Base-by-base conservation (phyloP, 2,113 vertebrate genomes). In the Pachycephala philippinensis region DNA sequence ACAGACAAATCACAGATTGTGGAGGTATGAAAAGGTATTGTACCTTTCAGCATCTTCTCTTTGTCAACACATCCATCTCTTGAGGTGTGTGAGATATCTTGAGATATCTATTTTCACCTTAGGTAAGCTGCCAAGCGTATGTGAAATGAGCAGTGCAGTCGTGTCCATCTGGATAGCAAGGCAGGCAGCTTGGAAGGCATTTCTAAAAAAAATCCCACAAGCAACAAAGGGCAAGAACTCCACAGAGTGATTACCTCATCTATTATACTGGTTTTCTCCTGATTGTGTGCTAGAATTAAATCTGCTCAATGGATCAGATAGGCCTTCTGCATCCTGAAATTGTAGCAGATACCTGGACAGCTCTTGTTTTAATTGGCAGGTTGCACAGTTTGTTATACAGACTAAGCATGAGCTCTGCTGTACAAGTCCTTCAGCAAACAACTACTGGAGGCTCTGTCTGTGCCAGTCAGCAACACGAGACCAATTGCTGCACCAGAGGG, bases 21-120 rank as follows among this genome's bases (percentile, higher is more conserved):
- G 56, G 47, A 84, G 78, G 31, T 61, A 84, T 47, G 50, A 86
- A 89, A 93, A 92, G 70, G 9, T 86, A 57, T 59, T 77, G 68
- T 90, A 90, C 86, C 72, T 93, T 90, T 87, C 75, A 93, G 42
- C 72, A 84, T 63, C 83, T 90, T 39, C 52, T 95, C 64, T 26
- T 70, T 90, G 83, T 95, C 94, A 93, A 89, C 89, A 84, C 56
- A 84, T 56, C 27, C 35, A n/a, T 89, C 27, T 90, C 47, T 64
- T 93, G 76, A 92, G 85, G 76, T 71, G 64, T 84, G 47, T 74
- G 93, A 88, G 76, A 84, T 70, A 35, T 52, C 76, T 52, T 59
- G 56, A 96, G 80, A 54, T 59, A 66, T 6, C 76, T 78, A 92
- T 95, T 95, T 96, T 93, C 91, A 92, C 89, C 64, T 95, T 15